Evolutionary conservation across 2,888 invertebrate species (phyloP), one percentile per base, ranked within the genome.

Genomic region (Zygogramma bicolorata): DNA sequence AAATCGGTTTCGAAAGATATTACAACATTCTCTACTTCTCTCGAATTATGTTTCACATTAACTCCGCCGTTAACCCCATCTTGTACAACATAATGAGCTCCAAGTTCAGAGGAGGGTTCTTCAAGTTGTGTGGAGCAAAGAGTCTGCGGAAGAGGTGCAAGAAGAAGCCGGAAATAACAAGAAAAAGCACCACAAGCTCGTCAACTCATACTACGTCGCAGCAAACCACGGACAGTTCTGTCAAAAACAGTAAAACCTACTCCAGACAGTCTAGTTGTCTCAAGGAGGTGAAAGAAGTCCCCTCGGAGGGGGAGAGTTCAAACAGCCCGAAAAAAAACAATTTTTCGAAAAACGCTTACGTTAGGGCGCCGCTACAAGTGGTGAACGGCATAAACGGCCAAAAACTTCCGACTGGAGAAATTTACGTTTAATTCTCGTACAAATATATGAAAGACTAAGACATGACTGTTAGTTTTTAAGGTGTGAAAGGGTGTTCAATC

Each of bases 41-140:
- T 84, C 91, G 97, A 78, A 92, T 96, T 67, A 94, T 97, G 94
- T 88, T 95, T 78, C 96, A 96, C 87, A 90, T 96, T 66, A 97
- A 97, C 87, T 96, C 96, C 60, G 96, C 96, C 10, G 92, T 96
- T 68, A 97, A 97, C 89, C 97, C 97, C 10, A 94, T 97, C 81
- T 88, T 97, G 65, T 97, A 97, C 87, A 97, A 96, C 86, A 90
- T 97, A 68, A 95, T 97, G 93, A 96, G 96, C 71, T 94, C 96
- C 0, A 97, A 96, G 85, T 97, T 97, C 88, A 91, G 97, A 7
- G 92, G 93, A 63, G 95, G 95, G 3, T 95, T 95, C 80, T 89
- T 93, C 66, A 91, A 91, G 81, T 86, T 94, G 61, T 90, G 93
- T 75, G 89, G 90, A 13, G 76, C 84, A n/a, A 83, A 75, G 79